Evolutionary conservation across 1,140 invertebrate genomes (phyloP).

Genomic region (Bacillus rossius): DNA sequence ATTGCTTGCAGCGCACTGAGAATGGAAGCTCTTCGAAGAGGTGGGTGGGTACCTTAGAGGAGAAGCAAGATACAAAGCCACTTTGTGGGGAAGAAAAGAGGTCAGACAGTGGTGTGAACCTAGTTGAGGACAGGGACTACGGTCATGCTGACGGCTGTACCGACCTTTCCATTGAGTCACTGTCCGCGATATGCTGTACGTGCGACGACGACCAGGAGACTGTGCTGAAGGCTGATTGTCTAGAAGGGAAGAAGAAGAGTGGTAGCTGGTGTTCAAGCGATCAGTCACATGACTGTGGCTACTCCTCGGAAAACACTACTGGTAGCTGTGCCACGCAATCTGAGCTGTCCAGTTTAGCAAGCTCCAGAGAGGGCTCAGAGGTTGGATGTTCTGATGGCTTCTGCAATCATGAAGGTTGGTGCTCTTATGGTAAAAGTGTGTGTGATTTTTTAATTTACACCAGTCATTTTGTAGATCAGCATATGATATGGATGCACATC

Average conservation of each 20-base stretch:
- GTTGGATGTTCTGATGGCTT: slow-evolving; percentile 78
- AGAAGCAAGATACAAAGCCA: too few species aligned
- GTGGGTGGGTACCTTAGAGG: not conserved
- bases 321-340: slow-evolving; percentile 56
- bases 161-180: too few species aligned
- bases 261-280: slow-evolving; percentile 56
- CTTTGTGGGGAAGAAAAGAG: too few species aligned
- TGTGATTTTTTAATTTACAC: too few species aligned
- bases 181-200: too few species aligned
- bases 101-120: too few species aligned
- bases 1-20: slow-evolving; percentile 32
- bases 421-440: too few species aligned
- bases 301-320: slow-evolving; percentile 71
- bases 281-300: slow-evolving; percentile 76
- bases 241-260: not conserved
- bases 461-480: too few species aligned
- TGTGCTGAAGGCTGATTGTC: not conserved
- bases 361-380: slow-evolving; percentile 77
- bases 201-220: not conserved
- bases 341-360: slow-evolving; percentile 61
- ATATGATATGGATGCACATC: too few species aligned
- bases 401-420: slow-evolving; percentile 67
- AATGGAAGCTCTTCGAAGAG: slow-evolving; percentile 6
- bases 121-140: too few species aligned
- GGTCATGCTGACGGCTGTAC: too few species aligned